Base-by-base conservation (phyloP, 2,113 vertebrate genomes). In the Shinisaurus crocodilurus region DNA sequence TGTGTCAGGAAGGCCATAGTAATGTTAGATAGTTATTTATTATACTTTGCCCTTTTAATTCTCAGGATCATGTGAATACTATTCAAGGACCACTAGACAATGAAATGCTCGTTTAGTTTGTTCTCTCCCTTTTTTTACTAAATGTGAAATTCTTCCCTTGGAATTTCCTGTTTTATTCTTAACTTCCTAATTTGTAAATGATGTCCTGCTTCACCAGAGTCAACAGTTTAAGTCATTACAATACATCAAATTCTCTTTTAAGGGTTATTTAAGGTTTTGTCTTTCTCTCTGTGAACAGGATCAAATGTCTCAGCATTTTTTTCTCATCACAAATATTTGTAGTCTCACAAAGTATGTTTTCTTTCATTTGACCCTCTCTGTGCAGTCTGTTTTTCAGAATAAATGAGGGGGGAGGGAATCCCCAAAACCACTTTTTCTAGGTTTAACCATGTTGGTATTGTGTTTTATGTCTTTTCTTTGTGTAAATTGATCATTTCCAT, bases 81-180 rank as follows among this genome's bases (percentile, higher is more conserved):
- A 48, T 45, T 67, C 27, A 48, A n/a, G 63, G 69, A 18, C 16
- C 60, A 37, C n/a, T 82, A 43, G 81, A 74, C 67, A 82, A 74
- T 45, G 20, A 83, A 83, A 63, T 60, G 32, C 27, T 72, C 2
- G 5, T 40, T 95, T 93, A 90, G 91, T 91, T 95, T 95, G 95
- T 94, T 95, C 94, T 94, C 94, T 95, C 93, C 95, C 94, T 96
- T 94, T 96, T n/a, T 94, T 94, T 85, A 90, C 43, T 29, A 65
- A 79, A 85, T 54, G 60, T 95, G 95, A 96, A 95, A 96, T 95
- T 95, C 94, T 96, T 96, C 94, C 95, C 89, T 27, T 95, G 96
- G 96, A 96, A 96, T 96, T 96, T 96, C 95, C 96, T 96, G 95
- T 76, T 96, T 96, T 96, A 95, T 89, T 93, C 94, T 94, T 81